Percentiles rank a stretch among this genome's conserved stretches.
phyloP scores from a whole-genome alignment of 2,888 invertebrate genomes.

The Macaria notata region DNA sequence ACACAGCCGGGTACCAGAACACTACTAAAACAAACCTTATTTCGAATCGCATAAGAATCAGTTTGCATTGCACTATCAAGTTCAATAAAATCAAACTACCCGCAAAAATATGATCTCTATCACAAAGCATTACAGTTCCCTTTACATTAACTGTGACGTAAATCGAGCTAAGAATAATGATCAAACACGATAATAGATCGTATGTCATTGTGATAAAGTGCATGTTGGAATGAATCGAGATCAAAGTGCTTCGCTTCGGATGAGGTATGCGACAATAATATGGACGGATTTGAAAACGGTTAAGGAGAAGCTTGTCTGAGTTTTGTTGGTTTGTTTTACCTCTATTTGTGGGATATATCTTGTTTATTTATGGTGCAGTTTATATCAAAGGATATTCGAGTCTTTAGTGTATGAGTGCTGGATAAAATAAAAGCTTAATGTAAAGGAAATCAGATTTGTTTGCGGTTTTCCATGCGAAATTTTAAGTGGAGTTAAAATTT shows the following conservation, averaged over 20 bases:
- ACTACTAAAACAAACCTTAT: constrained; percentile 39
- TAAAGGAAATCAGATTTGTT: too few species aligned
- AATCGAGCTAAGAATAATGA: constrained; percentile 40
- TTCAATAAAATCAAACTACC: neutral
- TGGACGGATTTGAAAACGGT: constrained; percentile 65
- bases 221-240: constrained; percentile 47
- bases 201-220: constrained; percentile 41
- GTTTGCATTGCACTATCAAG: neutral
- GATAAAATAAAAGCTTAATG: too few species aligned
- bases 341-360: constrained; percentile 21
- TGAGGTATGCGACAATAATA: constrained; percentile 71
- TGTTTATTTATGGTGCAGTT: neutral
- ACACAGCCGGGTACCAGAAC: constrained; percentile 52
- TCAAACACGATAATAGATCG: constrained; percentile 46
- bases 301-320: constrained; percentile 50
- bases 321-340: constrained; percentile 19
- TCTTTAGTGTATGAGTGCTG: too few species aligned
- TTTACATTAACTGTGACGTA: constrained; percentile 14
- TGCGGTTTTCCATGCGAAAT: too few species aligned
- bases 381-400: neutral
- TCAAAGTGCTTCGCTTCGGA: constrained; percentile 67
- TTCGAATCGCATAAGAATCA: neutral
- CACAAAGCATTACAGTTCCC: constrained; percentile 1
- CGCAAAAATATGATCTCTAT: constrained; percentile 6
- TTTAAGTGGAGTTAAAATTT: too few species aligned